Percentiles rank a stretch among this genome's conserved stretches.
Conservation (phyloP, 2,113 vertebrate species). For the Hypomesus transpacificus region DNA sequence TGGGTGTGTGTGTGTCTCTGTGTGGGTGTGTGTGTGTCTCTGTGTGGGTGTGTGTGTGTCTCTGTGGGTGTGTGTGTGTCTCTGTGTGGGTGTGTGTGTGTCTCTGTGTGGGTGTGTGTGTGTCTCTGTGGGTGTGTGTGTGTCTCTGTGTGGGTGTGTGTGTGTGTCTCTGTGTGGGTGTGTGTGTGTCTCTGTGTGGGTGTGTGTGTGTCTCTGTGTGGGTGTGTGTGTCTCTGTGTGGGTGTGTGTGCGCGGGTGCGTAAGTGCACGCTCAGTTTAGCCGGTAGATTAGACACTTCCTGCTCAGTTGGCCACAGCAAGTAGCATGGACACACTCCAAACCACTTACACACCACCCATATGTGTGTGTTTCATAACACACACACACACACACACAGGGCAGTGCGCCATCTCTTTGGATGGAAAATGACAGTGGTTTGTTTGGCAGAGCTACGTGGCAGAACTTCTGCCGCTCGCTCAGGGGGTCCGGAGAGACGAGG, state of each 20-base stretch:
- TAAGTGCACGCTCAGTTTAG: slow-evolving; percentile 25
- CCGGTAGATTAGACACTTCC: slow-evolving; percentile 59
- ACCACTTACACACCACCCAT: slow-evolving; percentile 17
- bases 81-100: neutral
- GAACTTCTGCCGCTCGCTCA: slow-evolving; percentile 19
- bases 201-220: neutral
- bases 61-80: neutral
- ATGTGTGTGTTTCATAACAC: neutral
- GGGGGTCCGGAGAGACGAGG: neutral
- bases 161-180: slow-evolving; percentile 2
- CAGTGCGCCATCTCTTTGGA: slow-evolving; percentile 22
- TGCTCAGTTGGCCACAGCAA: slow-evolving; percentile 54
- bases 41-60: neutral
- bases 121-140: neutral
- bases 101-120: neutral
- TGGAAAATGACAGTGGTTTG: slow-evolving; percentile 42
- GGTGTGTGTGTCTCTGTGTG: slow-evolving; percentile 9
- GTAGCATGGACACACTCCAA: slow-evolving; percentile 48
- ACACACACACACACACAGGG: slow-evolving; percentile 8
- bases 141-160: neutral
- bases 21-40: neutral
- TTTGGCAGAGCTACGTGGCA: slow-evolving; percentile 52
- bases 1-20: slow-evolving; percentile 8
- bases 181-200: neutral
- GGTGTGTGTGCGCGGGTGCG: slow-evolving; percentile 9